Conservation (phyloP, 2,888 invertebrate genomes). For the Phragmatobia fuliginosa region DNA sequence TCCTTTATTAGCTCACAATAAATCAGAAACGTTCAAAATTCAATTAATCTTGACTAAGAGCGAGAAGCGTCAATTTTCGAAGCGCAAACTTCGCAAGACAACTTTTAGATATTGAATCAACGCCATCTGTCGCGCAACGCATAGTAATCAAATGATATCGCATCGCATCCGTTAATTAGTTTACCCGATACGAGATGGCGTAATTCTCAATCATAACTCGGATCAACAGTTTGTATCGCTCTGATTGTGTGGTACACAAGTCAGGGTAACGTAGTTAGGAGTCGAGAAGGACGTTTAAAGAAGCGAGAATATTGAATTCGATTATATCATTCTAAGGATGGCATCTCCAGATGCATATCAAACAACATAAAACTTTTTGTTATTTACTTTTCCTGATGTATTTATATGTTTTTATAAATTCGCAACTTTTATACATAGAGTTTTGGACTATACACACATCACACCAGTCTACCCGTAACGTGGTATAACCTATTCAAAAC, state of each 20-base stretch:
- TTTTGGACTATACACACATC: too few species aligned
- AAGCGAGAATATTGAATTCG: neutral
- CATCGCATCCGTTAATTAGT: conserved; percentile 74
- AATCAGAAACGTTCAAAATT: conserved; percentile 77
- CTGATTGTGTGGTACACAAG: conserved; percentile 41
- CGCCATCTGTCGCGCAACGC: conserved; percentile 79
- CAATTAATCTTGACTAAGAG: conserved; percentile 68
- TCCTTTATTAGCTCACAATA: conserved; percentile 71
- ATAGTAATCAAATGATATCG: conserved; percentile 81
- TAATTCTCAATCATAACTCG: conserved; percentile 55
- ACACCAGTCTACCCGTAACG: too few species aligned
- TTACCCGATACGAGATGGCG: conserved; percentile 70
- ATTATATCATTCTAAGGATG: neutral
- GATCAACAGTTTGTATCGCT: conserved; percentile 44
- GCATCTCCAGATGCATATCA: neutral
- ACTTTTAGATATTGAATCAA: conserved; percentile 74
- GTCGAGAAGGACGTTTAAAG: neutral
- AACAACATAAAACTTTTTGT: neutral
- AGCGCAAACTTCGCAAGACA: conserved; percentile 71
- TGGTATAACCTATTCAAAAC: too few species aligned
- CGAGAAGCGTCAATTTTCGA: conserved; percentile 61
- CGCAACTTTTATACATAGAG: too few species aligned
- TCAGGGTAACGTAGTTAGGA: conserved; percentile 28
- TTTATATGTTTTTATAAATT: too few species aligned
- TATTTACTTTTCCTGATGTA: neutral